Evolutionary conservation across 2,888 invertebrate genomes (phyloP).

Genomic region (Rotaria sp.): DNA sequence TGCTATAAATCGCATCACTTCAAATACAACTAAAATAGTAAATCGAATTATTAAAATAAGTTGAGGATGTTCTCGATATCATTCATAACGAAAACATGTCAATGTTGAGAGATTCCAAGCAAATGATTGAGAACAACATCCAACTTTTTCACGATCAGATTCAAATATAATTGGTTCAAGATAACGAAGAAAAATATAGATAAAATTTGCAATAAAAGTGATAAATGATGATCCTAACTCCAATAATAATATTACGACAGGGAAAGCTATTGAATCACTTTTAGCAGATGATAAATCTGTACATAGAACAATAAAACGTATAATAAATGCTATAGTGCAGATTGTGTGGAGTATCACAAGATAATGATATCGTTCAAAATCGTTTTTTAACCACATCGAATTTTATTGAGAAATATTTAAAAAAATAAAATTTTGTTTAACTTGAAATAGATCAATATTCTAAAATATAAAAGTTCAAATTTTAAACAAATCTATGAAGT

Average conservation of each 20-base stretch:
- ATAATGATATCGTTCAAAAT: background rate
- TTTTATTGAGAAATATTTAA: background rate
- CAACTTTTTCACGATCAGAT: background rate
- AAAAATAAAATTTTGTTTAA: background rate
- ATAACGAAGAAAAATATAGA: background rate
- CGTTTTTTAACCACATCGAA: background rate
- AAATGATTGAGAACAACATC: background rate
- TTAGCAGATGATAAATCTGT: constrained; percentile 1
- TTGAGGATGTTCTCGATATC: background rate
- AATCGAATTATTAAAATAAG: background rate
- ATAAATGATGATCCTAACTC: constrained; percentile 13
- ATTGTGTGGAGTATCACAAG: background rate
- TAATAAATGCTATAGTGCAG: background rate
- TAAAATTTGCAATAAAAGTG: background rate
- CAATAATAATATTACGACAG: background rate
- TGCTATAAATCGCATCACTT: background rate
- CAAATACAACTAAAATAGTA: background rate
- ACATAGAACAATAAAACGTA: constrained; percentile 17
- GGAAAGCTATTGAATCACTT: background rate
- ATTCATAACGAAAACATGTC: constrained; percentile 14
- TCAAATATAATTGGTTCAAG: background rate
- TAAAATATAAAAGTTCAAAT: background rate
- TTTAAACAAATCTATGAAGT: too few species aligned
- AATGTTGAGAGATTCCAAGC: constrained; percentile 6
- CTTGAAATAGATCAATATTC: background rate